These are phyloP conservation scores for Lepus americanus DNA, from an alignment of 2,113 vertebrate genomes.

Conservation along the genomic window DNA sequence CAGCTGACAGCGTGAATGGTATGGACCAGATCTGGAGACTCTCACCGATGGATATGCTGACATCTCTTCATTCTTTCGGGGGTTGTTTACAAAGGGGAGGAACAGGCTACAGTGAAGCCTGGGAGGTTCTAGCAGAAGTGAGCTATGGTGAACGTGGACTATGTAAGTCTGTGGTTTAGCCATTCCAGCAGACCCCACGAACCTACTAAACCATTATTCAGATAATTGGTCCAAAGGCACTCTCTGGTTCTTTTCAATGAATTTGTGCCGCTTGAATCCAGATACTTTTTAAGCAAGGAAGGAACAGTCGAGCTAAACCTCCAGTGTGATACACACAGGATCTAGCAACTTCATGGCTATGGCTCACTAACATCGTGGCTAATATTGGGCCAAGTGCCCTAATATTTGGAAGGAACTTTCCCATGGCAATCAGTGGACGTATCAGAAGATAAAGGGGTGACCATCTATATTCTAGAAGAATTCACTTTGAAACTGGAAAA, in stretches of 20 bases:
- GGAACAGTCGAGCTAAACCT: background rate
- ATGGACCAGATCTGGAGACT: background rate
- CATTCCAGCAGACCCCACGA: background rate
- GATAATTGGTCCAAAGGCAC: background rate
- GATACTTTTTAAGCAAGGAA: conserved; percentile 21
- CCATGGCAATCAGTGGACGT: background rate
- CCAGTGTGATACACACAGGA: background rate
- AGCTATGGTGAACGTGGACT: background rate
- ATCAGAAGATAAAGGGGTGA: background rate
- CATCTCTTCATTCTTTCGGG: background rate
- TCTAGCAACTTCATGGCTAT: background rate
- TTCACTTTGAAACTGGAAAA: conserved; percentile 75
- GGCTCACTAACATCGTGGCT: background rate
- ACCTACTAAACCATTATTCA: background rate
- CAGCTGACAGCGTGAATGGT: background rate
- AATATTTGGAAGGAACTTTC: background rate
- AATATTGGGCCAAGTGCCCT: background rate
- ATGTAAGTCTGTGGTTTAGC: background rate
- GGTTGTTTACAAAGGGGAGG: background rate
- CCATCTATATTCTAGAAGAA: conserved; percentile 1
- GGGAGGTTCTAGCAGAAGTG: background rate
- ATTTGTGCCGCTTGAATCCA: background rate
- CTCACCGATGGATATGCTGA: background rate
- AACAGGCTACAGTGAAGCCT: background rate
- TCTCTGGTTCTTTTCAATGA: background rate